A percentile compares a stretch with the other conserved stretches of the same genome.
Evolutionary conservation across 2,888 invertebrate genomes (phyloP).

Genomic region (Ptilodon capucinus): DNA sequence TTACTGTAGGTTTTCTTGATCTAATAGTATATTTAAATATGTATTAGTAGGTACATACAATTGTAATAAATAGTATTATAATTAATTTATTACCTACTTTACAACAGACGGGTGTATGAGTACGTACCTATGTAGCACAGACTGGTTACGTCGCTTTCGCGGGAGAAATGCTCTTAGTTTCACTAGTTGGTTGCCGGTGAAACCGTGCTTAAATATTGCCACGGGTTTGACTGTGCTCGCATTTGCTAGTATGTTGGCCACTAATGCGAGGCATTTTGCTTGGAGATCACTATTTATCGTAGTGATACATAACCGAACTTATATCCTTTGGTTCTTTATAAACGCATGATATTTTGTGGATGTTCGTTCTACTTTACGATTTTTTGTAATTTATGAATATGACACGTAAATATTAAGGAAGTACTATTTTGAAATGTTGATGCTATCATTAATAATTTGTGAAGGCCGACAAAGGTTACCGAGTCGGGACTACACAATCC

Average conservation of each 20-base stretch:
- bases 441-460: slow-evolving; percentile 43
- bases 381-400: not conserved
- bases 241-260: not conserved
- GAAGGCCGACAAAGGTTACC: slow-evolving; percentile 35
- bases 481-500: slow-evolving; percentile 47
- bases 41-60: no score
- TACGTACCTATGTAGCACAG: slow-evolving; percentile 23
- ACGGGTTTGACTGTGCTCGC: slow-evolving; percentile 6
- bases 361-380: not conserved
- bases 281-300: not conserved
- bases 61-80: no score
- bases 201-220: slow-evolving; percentile 49
- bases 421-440: slow-evolving; percentile 24
- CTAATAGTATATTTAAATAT: no score
- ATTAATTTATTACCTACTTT: no score
- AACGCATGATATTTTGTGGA: not conserved
- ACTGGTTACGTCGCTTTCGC: slow-evolving; percentile 72
- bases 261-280: not conserved
- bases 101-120: slow-evolving; percentile 20
- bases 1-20: no score
- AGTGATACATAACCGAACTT: not conserved
- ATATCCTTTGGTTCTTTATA: not conserved
- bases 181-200: slow-evolving; percentile 61
- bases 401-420: not conserved
- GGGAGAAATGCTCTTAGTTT: slow-evolving; percentile 70